A percentile compares a stretch with the other conserved stretches of the same genome.
Evolutionary conservation across 2,888 invertebrate genomes (phyloP).

Genomic region (Netelia melanura): DNA sequence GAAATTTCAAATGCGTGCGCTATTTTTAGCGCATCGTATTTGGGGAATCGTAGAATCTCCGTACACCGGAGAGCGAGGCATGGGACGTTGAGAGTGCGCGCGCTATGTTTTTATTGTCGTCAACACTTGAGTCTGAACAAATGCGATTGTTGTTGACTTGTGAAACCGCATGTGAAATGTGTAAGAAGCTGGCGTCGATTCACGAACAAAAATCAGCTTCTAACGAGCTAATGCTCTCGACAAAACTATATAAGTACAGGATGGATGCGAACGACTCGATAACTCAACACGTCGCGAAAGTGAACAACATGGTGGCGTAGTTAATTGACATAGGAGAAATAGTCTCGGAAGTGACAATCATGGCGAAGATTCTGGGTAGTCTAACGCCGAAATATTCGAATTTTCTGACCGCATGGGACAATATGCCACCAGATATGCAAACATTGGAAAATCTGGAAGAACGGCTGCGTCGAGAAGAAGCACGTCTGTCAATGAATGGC

Average conservation of each 20-base stretch:
- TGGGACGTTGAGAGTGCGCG: slow-evolving; percentile 23
- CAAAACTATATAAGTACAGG: background rate
- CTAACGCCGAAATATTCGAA: background rate
- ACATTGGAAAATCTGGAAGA: slow-evolving; percentile 1
- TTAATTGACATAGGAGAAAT: background rate
- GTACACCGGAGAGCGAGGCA: too few relatives aligned
- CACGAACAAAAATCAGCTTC: slow-evolving; percentile 7
- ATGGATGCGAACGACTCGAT: background rate
- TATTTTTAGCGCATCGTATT: slow-evolving; percentile 56
- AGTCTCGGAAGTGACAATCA: background rate
- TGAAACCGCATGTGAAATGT: background rate
- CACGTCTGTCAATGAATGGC: background rate
- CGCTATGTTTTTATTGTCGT: background rate
- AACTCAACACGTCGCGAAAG: slow-evolving; percentile 8
- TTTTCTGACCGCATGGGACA: slow-evolving; percentile 4
- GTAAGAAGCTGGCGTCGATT: background rate
- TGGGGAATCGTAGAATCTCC: slow-evolving; percentile 37
- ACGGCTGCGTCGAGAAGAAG: slow-evolving; percentile 1
- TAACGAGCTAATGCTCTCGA: background rate
- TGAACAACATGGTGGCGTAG: slow-evolving; percentile 4
- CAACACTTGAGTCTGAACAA: background rate
- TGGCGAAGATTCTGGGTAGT: background rate
- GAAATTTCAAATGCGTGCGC: slow-evolving; percentile 55
- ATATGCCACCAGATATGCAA: background rate
- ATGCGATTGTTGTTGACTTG: background rate